Conservation (phyloP, 1,140 invertebrate genomes). For the Anadara kagoshimensis region DNA sequence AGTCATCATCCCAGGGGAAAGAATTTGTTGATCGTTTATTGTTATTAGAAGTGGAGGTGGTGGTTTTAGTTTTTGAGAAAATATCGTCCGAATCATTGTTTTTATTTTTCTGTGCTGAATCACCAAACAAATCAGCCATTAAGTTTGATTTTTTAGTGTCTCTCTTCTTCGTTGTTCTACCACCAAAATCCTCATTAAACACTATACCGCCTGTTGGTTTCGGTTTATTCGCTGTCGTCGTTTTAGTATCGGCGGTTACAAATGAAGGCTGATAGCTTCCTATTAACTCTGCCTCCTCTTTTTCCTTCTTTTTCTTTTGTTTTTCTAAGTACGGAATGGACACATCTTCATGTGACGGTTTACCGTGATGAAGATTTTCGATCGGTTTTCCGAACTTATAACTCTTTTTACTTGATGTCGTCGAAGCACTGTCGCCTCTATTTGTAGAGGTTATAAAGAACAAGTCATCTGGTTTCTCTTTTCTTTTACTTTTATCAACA, state of each 20-base stretch:
- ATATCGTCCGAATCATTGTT: slow-evolving; percentile 45
- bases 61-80: slow-evolving; percentile 36
- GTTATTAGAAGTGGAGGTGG: slow-evolving; percentile 31
- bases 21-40: slow-evolving; percentile 29
- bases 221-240: background rate
- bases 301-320: slow-evolving; percentile 42
- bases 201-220: slow-evolving; percentile 6
- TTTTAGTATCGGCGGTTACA: slow-evolving; percentile 8
- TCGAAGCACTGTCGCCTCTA: slow-evolving; percentile 20
- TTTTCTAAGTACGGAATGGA: slow-evolving; percentile 51
- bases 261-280: slow-evolving; percentile 60
- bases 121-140: slow-evolving; percentile 59
- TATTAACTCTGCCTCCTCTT: slow-evolving; percentile 40
- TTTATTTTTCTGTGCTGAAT: slow-evolving; percentile 30
- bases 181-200: slow-evolving; percentile 29
- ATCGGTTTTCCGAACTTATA: slow-evolving; percentile 56
- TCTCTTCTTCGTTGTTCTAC: slow-evolving; percentile 7
- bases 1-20: slow-evolving; percentile 53
- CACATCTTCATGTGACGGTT: slow-evolving; percentile 59
- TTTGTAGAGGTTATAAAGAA: slow-evolving; percentile 10
- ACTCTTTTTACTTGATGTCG: slow-evolving; percentile 38
- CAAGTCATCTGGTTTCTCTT: slow-evolving; percentile 26
- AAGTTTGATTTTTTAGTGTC: slow-evolving; percentile 50
- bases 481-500: background rate
- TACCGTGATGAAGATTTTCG: slow-evolving; percentile 62